These are phyloP conservation scores for Agonopterix arenella DNA, from an alignment of 2,888 invertebrate genomes.

Conservation along the genomic window DNA sequence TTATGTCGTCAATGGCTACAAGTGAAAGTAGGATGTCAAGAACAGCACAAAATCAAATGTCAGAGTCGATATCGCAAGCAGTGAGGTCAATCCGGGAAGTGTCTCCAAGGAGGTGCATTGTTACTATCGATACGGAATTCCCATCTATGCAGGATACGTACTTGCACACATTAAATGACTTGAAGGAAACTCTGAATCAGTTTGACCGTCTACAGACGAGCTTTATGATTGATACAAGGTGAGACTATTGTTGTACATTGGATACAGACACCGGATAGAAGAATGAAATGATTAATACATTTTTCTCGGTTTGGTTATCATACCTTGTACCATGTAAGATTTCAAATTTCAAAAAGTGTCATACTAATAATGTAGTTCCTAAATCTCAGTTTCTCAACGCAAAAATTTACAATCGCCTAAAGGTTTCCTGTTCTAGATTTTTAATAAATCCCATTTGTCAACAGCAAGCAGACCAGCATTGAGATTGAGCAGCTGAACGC, in stretches of 20 bases:
- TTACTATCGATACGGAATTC: constrained; percentile 50
- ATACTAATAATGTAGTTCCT: no score
- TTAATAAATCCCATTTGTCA: constrained; percentile 15
- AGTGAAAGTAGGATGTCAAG: constrained; percentile 17
- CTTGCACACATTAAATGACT: constrained; percentile 73
- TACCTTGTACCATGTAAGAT: no score
- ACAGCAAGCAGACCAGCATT: constrained; percentile 97
- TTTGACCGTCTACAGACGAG: constrained; percentile 78
- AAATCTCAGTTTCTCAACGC: no score
- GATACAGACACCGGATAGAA: background rate
- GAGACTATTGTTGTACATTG: constrained; percentile 16
- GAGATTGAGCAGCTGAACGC: constrained; percentile 97
- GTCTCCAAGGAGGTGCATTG: constrained; percentile 51
- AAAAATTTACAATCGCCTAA: no score
- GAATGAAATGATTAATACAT: background rate
- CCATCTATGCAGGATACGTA: constrained; percentile 74
- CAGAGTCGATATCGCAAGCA: constrained; percentile 39
- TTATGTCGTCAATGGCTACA: constrained; percentile 30
- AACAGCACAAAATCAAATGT: constrained; percentile 25
- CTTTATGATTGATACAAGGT: constrained; percentile 82
- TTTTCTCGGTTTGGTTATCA: background rate
- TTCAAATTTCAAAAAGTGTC: no score
- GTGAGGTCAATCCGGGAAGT: constrained; percentile 40
- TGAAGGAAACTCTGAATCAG: constrained; percentile 79
- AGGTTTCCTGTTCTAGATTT: no score